Conservation (phyloP, 2,888 invertebrate genomes). For the Trichopria drosophilae region DNA sequence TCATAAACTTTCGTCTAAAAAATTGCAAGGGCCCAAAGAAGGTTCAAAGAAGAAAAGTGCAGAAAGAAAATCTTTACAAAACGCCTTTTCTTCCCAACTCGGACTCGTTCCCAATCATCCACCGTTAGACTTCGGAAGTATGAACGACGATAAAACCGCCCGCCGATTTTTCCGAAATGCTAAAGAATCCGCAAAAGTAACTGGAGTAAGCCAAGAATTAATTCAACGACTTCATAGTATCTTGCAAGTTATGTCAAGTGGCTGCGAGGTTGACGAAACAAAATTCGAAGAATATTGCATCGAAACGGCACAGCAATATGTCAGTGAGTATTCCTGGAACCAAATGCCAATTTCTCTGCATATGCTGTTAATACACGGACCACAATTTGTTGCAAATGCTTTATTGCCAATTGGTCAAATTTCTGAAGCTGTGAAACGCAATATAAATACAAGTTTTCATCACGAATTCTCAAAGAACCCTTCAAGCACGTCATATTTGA, state of each 20-base stretch:
- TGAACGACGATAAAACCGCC: slow-evolving; percentile 3
- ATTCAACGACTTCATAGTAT: slow-evolving; percentile 5
- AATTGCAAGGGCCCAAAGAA: no score
- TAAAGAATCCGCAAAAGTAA: slow-evolving; percentile 4
- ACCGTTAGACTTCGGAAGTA: background rate
- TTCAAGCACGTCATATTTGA: no score
- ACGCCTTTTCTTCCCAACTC: no score
- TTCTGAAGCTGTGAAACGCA: slow-evolving; percentile 7
- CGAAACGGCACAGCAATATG: background rate
- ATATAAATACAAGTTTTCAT: slow-evolving; percentile 4
- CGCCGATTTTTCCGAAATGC: slow-evolving; percentile 13
- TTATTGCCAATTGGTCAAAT: slow-evolving; percentile 6
- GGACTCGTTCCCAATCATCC: no score
- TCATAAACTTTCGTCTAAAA: background rate
- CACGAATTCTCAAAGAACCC: no score
- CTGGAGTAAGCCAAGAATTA: background rate
- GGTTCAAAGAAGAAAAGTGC: no score
- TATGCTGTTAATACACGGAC: background rate
- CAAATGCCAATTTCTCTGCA: slow-evolving; percentile 4
- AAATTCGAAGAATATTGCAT: background rate
- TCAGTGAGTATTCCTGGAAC: background rate
- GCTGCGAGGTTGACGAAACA: background rate
- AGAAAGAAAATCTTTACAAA: no score
- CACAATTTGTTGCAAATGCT: background rate
- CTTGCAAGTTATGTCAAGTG: slow-evolving; percentile 13